Base-by-base conservation (phyloP, 1,140 invertebrate species). In the Calliphora vicina region DNA sequence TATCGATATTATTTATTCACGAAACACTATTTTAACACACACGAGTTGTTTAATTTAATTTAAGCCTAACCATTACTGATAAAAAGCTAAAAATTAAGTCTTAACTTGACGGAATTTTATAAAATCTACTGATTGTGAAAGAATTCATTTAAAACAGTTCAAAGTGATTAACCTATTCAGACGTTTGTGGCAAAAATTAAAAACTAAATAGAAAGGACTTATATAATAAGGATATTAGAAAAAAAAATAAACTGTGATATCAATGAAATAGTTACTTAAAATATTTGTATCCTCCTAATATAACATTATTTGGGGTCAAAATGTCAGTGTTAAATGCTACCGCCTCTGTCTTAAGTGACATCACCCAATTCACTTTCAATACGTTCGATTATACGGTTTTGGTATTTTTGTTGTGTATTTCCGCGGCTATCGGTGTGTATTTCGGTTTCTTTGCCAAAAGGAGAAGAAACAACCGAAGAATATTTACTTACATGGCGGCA, bases 351-450 rank as follows among this genome's bases (percentile, higher is more conserved):
- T 27, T 80, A 1, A 15, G 83, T 45, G 81, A 83, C 27, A 80
- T 80, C 15, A 61, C 81, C 17, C 85, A 87, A 82, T 82, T 83
- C 23, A 73, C 87, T n/a, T 93, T 93, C 81, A 91, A 91, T 5
- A 86, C 88, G 71, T 86, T 92, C 35, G 94, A 95, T 86, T 94
- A 92, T 85, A 83, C 91, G 0, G 93, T 94, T 9, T 95, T 95
- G 81, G 87, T 88, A 0, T 83, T 92, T 0, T 93, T 95, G 93
- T 85, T 95, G 20, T 86, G 88, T 0, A 84, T 93, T 1, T 95
- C 94, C 1, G 91, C 93, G 0, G 84, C 91, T 0, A 94, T 95
- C 45, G 95, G 95, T 0, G 86, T 95, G 9, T 96, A 94, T 86
- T 94, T 94, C 86, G 94, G 93, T 0, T 94, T 89, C 83, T 89